Percentiles rank a stretch among this genome's conserved stretches.
Conservation (phyloP, 37 sponge, comb jelly and placozoan species). For the Corticium candelabrum region DNA sequence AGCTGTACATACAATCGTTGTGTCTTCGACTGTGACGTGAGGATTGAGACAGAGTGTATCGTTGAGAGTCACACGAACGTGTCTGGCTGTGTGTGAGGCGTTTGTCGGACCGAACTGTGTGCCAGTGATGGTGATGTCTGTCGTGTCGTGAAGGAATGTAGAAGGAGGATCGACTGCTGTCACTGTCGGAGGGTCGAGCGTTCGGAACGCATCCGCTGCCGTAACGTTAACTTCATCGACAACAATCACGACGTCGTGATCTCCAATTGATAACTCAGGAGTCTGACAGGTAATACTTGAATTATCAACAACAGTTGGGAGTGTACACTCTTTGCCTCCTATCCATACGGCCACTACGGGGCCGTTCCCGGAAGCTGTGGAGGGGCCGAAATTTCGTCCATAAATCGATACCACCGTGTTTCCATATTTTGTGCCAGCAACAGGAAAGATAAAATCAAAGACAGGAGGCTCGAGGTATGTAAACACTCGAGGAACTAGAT, state of each 20-base stretch:
- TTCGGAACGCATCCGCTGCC: slow-evolving; percentile 22
- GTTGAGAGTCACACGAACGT: slow-evolving; percentile 33
- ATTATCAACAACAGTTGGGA: slow-evolving; percentile 37
- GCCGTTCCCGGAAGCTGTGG: slow-evolving; percentile 43
- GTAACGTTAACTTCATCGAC: slow-evolving; percentile 54
- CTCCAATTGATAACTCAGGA: slow-evolving; percentile 18
- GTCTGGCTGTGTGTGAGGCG: slow-evolving; percentile 16
- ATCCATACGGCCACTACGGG: slow-evolving; percentile 60
- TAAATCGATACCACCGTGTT: slow-evolving; percentile 51
- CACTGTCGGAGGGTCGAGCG: slow-evolving; percentile 45
- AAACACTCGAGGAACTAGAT: slow-evolving; percentile 50
- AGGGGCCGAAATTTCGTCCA: slow-evolving; percentile 80
- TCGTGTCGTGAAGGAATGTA: slow-evolving; percentile 35
- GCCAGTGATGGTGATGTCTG: slow-evolving; percentile 53
- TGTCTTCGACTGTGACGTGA: slow-evolving; percentile 40
- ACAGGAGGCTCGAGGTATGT: slow-evolving; percentile 69
- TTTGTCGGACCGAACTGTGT: slow-evolving; percentile 62
- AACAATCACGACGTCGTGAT: slow-evolving; percentile 44
- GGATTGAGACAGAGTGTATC: slow-evolving; percentile 38
- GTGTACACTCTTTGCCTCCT: slow-evolving; percentile 32
- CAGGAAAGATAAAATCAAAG: slow-evolving; percentile 54
- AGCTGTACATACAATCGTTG: slow-evolving; percentile 32
- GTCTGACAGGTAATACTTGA: slow-evolving; percentile 53
- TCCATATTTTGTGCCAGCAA: slow-evolving; percentile 40
- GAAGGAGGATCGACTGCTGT: slow-evolving; percentile 35